Conservation (phyloP, 1,140 invertebrate genomes). For the Drosophila biarmipes region DNA sequence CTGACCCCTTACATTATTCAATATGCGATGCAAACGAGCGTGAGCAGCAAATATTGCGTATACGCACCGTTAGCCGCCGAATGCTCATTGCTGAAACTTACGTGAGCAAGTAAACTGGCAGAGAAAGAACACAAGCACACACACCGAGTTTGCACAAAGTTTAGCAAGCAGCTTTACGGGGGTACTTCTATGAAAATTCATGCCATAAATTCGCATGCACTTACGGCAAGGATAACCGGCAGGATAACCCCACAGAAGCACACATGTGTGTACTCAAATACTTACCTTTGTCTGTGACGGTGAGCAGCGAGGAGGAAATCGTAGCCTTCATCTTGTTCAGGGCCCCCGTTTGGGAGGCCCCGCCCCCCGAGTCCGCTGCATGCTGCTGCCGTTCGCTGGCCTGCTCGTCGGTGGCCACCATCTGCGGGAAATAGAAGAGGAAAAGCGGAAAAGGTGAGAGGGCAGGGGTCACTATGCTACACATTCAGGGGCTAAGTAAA, state of each 20-base stretch:
- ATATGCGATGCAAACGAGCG: conserved; percentile 51
- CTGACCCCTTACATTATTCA: conserved; percentile 63
- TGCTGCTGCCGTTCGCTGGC: conserved; percentile 85
- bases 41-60: conserved; percentile 56
- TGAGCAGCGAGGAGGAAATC: conserved; percentile 91
- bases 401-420: conserved; percentile 90
- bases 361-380: conserved; percentile 85
- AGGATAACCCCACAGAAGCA: conserved; percentile 2
- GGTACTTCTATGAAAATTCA: conserved; percentile 71
- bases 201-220: conserved; percentile 76
- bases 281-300: conserved; percentile 92
- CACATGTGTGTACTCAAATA: not conserved
- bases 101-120: conserved; percentile 14
- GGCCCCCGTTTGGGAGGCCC: conserved; percentile 85
- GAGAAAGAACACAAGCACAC: not conserved
- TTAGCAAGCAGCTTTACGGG: conserved; percentile 62
- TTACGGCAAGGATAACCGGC: conserved; percentile 36
- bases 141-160: conserved; percentile 58
- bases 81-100: conserved; percentile 56
- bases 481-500: conserved; percentile 3
- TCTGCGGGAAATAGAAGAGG: conserved; percentile 84
- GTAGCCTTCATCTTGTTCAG: conserved; percentile 93
- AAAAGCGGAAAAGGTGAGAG: conserved; percentile 1
- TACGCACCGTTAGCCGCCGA: conserved; percentile 58
- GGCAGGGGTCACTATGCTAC: not conserved